These are phyloP conservation scores for Sinotaia quadrata DNA, from an alignment of 2,888 invertebrate species.

Conservation along the genomic window DNA sequence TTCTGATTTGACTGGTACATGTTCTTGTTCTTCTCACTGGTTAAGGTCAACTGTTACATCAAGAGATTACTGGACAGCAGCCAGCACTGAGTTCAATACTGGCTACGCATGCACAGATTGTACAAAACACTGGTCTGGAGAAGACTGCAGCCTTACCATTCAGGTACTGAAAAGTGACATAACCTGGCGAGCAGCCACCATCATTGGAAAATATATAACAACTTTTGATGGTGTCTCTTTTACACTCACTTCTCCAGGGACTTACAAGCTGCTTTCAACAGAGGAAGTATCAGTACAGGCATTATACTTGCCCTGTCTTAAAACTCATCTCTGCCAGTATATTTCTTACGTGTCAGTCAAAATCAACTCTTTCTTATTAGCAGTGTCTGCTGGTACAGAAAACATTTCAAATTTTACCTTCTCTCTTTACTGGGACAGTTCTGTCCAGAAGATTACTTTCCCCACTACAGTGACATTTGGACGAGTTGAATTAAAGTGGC, in stretches of 20 bases:
- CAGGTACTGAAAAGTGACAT: constrained; percentile 12
- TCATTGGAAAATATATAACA: constrained; percentile 19
- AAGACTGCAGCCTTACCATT: constrained; percentile 47
- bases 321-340: constrained; percentile 40
- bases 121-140: constrained; percentile 49
- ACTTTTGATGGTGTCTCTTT: constrained; percentile 21
- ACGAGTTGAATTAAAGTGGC: constrained; percentile 39
- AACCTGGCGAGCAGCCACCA: constrained; percentile 8
- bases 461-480: constrained; percentile 28
- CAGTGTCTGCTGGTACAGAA: constrained; percentile 28
- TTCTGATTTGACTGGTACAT: constrained; percentile 35
- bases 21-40: constrained; percentile 47
- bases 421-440: constrained; percentile 1
- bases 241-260: constrained; percentile 10
- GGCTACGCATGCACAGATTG: constrained; percentile 45
- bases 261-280: constrained; percentile 11
- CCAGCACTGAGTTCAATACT: constrained; percentile 13
- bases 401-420: constrained; percentile 22
- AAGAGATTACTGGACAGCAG: constrained; percentile 41
- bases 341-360: constrained; percentile 41
- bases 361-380: constrained; percentile 27
- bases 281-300: constrained; percentile 19
- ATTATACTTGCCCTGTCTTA: constrained; percentile 47
- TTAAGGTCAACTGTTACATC: constrained; percentile 33
- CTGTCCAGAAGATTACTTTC: constrained; percentile 18